Percentiles rank a stretch among this genome's conserved stretches.
Evolutionary conservation across 2,888 invertebrate species (phyloP).

Genomic region (Meandrusa payeni): DNA sequence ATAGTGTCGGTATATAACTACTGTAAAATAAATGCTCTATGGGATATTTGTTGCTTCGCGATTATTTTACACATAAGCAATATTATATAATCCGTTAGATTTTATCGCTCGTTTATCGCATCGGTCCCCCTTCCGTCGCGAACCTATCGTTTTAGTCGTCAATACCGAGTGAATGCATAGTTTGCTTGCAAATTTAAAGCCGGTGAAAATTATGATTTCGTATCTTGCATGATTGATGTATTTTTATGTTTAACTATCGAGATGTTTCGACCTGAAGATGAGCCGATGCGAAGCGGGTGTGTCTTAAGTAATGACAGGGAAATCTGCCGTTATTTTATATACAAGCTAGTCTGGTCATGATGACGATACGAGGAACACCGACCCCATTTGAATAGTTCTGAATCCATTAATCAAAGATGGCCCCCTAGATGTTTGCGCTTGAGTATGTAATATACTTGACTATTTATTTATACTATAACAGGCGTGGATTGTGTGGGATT

Average conservation of each 20-base stretch:
- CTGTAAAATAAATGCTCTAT: constrained; percentile 21
- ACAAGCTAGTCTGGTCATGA: constrained; percentile 44
- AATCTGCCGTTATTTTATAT: constrained; percentile 48
- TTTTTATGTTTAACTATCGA: neutral
- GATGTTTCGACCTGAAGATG: neutral
- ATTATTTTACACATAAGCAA: constrained; percentile 29
- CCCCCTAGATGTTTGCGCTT: constrained; percentile 68
- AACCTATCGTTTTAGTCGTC: too few species aligned
- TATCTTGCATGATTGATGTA: neutral
- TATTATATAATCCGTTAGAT: constrained; percentile 26
- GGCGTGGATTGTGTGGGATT: constrained; percentile 43
- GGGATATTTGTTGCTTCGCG: constrained; percentile 15
- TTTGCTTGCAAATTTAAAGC: too few species aligned
- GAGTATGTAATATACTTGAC: constrained; percentile 61
- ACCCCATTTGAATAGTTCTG: constrained; percentile 55
- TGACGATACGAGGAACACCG: constrained; percentile 50
- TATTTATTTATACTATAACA: constrained; percentile 73
- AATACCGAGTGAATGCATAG: too few species aligned
- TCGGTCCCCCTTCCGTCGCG: constrained; percentile 4
- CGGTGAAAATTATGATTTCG: too few species aligned
- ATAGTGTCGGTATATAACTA: constrained; percentile 26
- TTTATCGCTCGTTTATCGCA: constrained; percentile 13
- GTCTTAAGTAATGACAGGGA: constrained; percentile 33
- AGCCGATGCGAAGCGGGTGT: constrained; percentile 25
- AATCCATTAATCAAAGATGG: constrained; percentile 60